Percentiles rank a stretch among this genome's conserved stretches.
These are phyloP conservation scores for Actinia tenebrosa DNA, from an alignment of 64 coral and sea anemone species.

Conservation along the genomic window DNA sequence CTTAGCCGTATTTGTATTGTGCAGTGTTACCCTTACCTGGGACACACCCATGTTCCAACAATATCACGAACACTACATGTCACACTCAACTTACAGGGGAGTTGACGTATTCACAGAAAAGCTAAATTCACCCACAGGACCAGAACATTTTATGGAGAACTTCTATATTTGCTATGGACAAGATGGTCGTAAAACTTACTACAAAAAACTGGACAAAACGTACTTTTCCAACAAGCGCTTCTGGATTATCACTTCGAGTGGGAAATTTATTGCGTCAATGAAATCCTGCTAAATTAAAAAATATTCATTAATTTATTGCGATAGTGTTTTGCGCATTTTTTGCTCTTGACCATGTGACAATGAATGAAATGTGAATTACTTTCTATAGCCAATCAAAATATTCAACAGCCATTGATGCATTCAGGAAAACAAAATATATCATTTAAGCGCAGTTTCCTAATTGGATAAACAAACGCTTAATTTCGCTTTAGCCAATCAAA, in stretches of 20 bases:
- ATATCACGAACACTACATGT: slow-evolving; percentile 92
- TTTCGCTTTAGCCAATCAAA: too few relatives aligned
- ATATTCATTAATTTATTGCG: too few relatives aligned
- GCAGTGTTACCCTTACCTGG: slow-evolving; percentile 94
- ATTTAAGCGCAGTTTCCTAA: too few relatives aligned
- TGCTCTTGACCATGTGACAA: too few relatives aligned
- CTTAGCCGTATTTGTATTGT: slow-evolving; percentile 80
- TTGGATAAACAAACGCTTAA: too few relatives aligned
- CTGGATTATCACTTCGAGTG: slow-evolving; percentile 87
- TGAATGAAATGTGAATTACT: too few relatives aligned
- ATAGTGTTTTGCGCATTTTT: too few relatives aligned
- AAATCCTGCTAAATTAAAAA: slow-evolving; percentile 59
- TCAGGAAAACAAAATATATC: too few relatives aligned
- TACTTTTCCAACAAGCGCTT: slow-evolving; percentile 96
- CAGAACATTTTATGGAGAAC: slow-evolving; percentile 91
- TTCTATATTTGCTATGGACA: slow-evolving; percentile 94
- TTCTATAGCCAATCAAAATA: too few relatives aligned
- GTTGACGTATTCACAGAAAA: slow-evolving; percentile 94
- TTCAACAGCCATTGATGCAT: too few relatives aligned
- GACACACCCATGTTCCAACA: slow-evolving; percentile 86
- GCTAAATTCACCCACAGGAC: slow-evolving; percentile 74
- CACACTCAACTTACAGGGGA: slow-evolving; percentile 77
- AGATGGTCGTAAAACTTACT: slow-evolving; percentile 98
- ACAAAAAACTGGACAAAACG: slow-evolving; percentile 83
- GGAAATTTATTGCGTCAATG: slow-evolving; percentile 95